Conservation (phyloP, 2,797 vertebrate species). For the Sebastes aleutianus region DNA sequence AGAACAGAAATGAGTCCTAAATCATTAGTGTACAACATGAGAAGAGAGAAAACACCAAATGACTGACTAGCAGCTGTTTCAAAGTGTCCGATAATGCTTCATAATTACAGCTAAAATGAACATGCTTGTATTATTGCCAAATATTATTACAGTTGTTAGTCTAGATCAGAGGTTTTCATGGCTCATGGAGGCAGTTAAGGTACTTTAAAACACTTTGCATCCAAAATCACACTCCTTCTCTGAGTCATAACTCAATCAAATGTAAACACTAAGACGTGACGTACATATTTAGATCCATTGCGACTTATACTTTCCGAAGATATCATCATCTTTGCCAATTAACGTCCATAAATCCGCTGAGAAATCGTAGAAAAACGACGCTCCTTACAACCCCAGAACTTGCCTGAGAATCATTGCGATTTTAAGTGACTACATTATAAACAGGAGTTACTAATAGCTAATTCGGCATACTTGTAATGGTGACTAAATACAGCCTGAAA, state of each 20-base stretch:
- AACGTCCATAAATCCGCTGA: background rate
- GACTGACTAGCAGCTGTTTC: background rate
- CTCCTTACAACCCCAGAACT: too few species aligned
- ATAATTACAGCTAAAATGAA: background rate
- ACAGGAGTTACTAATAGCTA: rapidly evolving
- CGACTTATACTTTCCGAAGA: rapidly evolving
- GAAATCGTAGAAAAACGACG: rapidly evolving
- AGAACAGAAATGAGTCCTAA: background rate
- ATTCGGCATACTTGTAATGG: background rate
- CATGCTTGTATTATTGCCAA: background rate
- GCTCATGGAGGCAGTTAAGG: background rate
- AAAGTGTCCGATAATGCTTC: background rate
- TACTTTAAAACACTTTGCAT: background rate
- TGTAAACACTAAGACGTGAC: background rate
- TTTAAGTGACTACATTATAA: background rate
- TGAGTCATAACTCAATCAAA: background rate
- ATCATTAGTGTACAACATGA: background rate
- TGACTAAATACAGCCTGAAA: background rate
- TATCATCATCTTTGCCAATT: rapidly evolving
- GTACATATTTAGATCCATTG: background rate
- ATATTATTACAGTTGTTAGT: background rate
- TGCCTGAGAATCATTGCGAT: too few species aligned
- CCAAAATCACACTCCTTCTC: background rate
- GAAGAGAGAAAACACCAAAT: background rate
- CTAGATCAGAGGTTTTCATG: background rate